These are phyloP conservation scores for Pseudococcus longispinus DNA, from an alignment of 2,888 invertebrate species.

Conservation along the genomic window DNA sequence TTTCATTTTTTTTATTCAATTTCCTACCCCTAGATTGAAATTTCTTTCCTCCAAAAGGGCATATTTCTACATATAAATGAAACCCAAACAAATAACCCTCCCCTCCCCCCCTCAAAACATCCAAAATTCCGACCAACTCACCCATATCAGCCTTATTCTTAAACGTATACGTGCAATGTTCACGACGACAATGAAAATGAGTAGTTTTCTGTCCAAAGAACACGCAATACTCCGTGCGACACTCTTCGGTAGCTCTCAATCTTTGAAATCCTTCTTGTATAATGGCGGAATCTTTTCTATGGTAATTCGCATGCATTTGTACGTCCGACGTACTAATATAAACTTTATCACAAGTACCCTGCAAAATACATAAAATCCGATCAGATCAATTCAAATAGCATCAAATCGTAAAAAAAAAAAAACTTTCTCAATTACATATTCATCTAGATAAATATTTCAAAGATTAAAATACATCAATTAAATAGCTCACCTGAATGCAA, in stretches of 20 bases:
- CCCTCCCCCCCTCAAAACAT: neutral
- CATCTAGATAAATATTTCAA: neutral
- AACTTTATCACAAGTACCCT: slow-evolving; percentile 69
- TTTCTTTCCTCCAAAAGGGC: too few relatives aligned
- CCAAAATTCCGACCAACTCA: slow-evolving; percentile 66
- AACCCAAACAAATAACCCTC: too few relatives aligned
- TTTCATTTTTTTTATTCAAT: too few relatives aligned
- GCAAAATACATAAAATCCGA: slow-evolving; percentile 58
- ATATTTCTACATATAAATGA: too few relatives aligned
- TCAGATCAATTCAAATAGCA: neutral
- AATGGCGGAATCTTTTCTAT: slow-evolving; percentile 96
- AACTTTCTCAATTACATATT: neutral
- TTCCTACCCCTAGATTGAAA: too few relatives aligned
- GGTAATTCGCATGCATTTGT: slow-evolving; percentile 99
- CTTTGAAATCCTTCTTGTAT: slow-evolving; percentile 97
- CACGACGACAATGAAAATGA: slow-evolving; percentile 93
- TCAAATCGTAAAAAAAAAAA: neutral
- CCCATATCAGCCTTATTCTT: slow-evolving; percentile 99
- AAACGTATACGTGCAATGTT: slow-evolving; percentile 92
- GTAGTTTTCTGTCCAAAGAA: slow-evolving; percentile 95
- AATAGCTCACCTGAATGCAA: slow-evolving; percentile 78
- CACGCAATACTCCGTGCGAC: slow-evolving; percentile 87
- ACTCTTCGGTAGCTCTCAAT: slow-evolving; percentile 94
- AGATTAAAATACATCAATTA: neutral
- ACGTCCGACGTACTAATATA: slow-evolving; percentile 99